Base-by-base conservation (phyloP, 2,888 invertebrate species). In the Macrophya annulata region DNA sequence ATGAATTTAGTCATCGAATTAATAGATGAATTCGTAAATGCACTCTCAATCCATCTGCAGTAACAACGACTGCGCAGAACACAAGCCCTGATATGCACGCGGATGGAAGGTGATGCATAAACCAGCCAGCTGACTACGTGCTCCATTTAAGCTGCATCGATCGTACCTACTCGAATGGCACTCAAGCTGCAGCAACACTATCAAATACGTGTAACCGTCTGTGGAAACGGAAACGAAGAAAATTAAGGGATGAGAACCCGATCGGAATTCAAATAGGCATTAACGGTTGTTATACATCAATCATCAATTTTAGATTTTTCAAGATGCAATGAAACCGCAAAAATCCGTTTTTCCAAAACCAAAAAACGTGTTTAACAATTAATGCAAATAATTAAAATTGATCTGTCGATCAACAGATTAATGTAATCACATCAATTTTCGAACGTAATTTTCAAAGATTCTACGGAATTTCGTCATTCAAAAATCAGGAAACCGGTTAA, bases 61-160 rank as follows among this genome's bases (percentile, higher is more conserved):
- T 21, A 3, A 55, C 8, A 25, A 17, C 62, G 81, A n/a, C 59
- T 81, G 81, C 81, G 81, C 81, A 81, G 40, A 62, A n/a, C 12
- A 40, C 15, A 37, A 31, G 15, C 59, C 51, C 43, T 59, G 55
- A 40, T 43, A 48, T 83, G 83, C 83, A 85, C 59, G 45, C 17
- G 77, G 55, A 84, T 17, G 72, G 59, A 84, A 84, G 55, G 40
- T 43, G 43, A 81, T 72, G 84, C 74, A 59, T 74, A 84, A 37
- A 81, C 85, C 85, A 79, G 65, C 65, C 25, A 65, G 85, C 74
- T 21, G 59, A 62, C 84, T 79, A 84, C 82, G 84, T 68, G 86
- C 87, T 86, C 87, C 72, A 87, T 87, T 87, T 85, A 87, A 86
- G 87, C 87, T 85, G 82, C 77, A 87, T 87, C 87, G 87, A 87